phyloP scores from a whole-genome alignment of 1,140 invertebrate species.

The Stegodyphus dumicola region DNA sequence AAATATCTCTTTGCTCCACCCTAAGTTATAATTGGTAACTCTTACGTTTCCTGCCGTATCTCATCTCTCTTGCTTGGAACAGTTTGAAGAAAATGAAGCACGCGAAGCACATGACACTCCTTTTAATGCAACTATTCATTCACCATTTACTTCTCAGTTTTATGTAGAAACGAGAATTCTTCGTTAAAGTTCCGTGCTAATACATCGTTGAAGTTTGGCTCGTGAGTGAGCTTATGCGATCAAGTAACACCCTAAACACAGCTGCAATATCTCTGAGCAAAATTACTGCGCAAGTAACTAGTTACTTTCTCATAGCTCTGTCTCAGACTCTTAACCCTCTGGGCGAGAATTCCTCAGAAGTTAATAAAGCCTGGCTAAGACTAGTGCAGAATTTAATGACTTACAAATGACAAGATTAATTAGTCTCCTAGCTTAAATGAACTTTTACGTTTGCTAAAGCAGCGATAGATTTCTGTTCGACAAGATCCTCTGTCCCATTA shows the following conservation, averaged over 20 bases:
- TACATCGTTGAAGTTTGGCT: constrained; percentile 8
- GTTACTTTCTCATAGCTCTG: neutral
- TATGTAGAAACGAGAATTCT: neutral
- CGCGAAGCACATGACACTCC: constrained; percentile 17
- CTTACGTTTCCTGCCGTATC: too few species aligned
- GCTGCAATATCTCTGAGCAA: constrained; percentile 7
- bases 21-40: too few species aligned
- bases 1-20: too few species aligned
- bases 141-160: neutral
- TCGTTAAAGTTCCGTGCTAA: constrained; percentile 10
- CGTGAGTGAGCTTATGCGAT: neutral
- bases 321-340: neutral
- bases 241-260: neutral
- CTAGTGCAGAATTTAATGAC: constrained; percentile 14
- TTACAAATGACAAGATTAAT: constrained; percentile 44
- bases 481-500: constrained; percentile 24
- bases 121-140: constrained; percentile 15
- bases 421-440: constrained; percentile 32
- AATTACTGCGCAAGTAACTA: constrained; percentile 9
- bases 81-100: constrained; percentile 4
- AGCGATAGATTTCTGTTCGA: constrained; percentile 1
- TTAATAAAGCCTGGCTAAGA: too few species aligned
- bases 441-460: constrained; percentile 30
- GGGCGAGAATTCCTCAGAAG: neutral
- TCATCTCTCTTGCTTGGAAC: too few species aligned